Base-by-base conservation (phyloP, 1,140 invertebrate species). In the Nixonia krombeini region DNA sequence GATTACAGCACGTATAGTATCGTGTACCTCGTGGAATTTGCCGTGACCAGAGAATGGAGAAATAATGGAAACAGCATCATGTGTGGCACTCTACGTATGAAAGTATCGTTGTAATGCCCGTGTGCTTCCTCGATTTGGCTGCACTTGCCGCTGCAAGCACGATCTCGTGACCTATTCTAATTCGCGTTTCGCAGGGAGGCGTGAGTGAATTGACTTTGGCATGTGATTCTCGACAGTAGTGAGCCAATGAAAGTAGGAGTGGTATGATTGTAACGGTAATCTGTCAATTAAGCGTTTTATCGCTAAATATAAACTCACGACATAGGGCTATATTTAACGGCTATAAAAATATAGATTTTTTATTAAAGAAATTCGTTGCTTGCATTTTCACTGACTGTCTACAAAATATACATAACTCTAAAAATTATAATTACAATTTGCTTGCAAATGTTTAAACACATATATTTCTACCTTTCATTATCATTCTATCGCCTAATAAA, bases 31-130 rank as follows among this genome's bases (percentile, higher is more conserved):
- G 42, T 21, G 70, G 75, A 77, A 79, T 78, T 73, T 65, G 41
- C 67, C 73, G 67, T 78, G 70, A 65, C 74, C 71, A 47, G 68
- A 55, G 70, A 79, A 78, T 79, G 72, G 77, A 80, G 80, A 78
- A 81, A 81, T 81, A 80, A 79, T 79, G 74, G 73, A 76, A 51
- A 71, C 70, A 58, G 62, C 49, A 23, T 7, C 1, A 23, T 45
- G 25, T 58, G 18, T n/a, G n/a, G n/a, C n/a, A n/a, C n/a, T n/a
- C n/a, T n/a, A n/a, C n/a, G n/a, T n/a, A n/a, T n/a, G n/a, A n/a
- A n/a, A n/a, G n/a, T n/a, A n/a, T n/a, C n/a, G 51, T 42, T 50
- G 35, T 29, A 10, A 15, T 25, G 63, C 4, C 37, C 26, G 33
- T 12, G 42, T 44, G 57, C 56, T 61, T 69, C 69, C 58, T 65